Evolutionary conservation across 2,113 vertebrate species (phyloP).

Genomic region (Columba janthina): DNA sequence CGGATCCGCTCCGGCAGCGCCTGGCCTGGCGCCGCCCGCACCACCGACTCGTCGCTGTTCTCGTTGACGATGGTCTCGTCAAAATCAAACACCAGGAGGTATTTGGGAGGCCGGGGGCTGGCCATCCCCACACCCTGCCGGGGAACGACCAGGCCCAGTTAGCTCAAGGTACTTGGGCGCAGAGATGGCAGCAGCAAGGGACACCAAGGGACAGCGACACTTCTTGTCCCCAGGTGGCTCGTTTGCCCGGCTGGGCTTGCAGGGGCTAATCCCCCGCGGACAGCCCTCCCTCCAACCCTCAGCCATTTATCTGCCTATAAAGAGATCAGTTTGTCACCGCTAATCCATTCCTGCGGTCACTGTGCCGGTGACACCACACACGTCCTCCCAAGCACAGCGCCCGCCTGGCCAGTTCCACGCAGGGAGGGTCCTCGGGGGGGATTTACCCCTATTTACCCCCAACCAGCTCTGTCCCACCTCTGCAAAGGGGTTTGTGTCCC

Average conservation of each 20-base stretch:
- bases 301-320: neutral
- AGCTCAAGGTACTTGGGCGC: neutral
- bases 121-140: constrained; percentile 80
- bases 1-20: constrained; percentile 83
- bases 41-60: constrained; percentile 90
- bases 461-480: neutral
- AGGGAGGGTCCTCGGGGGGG: neutral
- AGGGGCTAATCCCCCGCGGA: neutral
- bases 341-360: neutral
- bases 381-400: neutral
- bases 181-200: neutral
- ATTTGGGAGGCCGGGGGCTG: constrained; percentile 73
- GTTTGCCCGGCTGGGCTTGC: neutral
- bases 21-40: constrained; percentile 82
- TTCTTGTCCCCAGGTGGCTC: neutral
- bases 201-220: neutral
- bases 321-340: neutral
- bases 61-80: constrained; percentile 95
- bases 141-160: neutral
- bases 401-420: neutral
- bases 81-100: constrained; percentile 94
- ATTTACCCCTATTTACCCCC: neutral
- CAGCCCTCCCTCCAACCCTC: neutral
- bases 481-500: neutral
- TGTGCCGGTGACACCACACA: neutral